These are phyloP conservation scores for Motacilla alba DNA, from an alignment of 2,113 vertebrate genomes.

Conservation along the genomic window DNA sequence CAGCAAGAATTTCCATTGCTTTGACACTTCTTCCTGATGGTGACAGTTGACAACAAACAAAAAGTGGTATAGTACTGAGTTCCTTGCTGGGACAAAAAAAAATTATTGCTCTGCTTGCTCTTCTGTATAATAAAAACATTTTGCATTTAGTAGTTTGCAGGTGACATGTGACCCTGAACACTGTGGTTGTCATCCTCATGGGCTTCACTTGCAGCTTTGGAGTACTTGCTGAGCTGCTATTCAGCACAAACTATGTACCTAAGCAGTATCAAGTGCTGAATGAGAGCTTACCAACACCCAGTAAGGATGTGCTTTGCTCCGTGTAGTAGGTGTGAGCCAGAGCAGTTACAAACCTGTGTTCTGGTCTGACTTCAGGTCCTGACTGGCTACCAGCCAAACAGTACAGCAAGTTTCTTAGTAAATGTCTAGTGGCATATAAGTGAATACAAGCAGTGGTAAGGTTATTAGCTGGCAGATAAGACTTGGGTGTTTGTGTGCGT, in stretches of 20 bases:
- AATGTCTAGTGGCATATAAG: neutral
- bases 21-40: neutral
- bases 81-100: neutral
- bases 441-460: neutral
- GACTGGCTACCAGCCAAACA: too few relatives aligned
- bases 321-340: neutral
- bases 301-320: neutral
- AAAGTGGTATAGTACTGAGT: neutral
- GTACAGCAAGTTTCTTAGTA: neutral
- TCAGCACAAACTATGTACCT: fast-evolving
- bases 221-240: too few relatives aligned
- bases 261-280: neutral
- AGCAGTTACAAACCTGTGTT: neutral
- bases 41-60: neutral
- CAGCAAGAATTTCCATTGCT: neutral
- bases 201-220: neutral
- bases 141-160: neutral
- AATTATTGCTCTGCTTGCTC: neutral
- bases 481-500: fast-evolving
- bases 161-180: neutral
- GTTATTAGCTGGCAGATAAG: neutral
- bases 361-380: neutral
- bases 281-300: neutral
- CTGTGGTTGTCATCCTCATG: neutral
- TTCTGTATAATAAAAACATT: neutral